Percentiles rank a stretch among this genome's conserved stretches.
Conservation (phyloP, 2,888 invertebrate species). For the Torymus auratus region DNA sequence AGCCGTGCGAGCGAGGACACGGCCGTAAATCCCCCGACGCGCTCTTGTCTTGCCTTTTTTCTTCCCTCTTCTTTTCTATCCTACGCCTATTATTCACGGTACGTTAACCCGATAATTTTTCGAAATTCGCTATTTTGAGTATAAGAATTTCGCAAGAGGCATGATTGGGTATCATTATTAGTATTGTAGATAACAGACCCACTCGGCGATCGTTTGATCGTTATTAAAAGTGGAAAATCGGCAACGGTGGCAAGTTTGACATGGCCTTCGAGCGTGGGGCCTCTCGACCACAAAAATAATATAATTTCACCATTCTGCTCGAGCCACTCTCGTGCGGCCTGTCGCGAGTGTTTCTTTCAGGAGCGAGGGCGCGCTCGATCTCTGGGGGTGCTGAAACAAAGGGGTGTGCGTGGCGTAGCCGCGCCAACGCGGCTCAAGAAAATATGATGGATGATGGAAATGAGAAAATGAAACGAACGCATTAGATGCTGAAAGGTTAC, state of each 20-base stretch:
- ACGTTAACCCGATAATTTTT: too few species aligned
- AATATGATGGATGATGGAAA: constrained; percentile 34
- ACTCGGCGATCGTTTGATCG: too few species aligned
- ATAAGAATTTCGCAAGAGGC: too few species aligned
- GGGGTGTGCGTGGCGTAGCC: constrained; percentile 6
- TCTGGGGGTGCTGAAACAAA: constrained; percentile 28
- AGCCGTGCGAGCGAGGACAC: background rate
- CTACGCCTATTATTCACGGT: background rate
- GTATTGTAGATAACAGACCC: too few species aligned
- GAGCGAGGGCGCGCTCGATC: background rate
- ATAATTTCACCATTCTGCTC: constrained; percentile 33
- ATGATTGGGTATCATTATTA: too few species aligned
- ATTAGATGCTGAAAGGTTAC: constrained; percentile 1
- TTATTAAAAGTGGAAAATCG: too few species aligned
- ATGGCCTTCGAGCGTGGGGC: too few species aligned
- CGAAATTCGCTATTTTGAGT: too few species aligned
- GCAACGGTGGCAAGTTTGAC: too few species aligned
- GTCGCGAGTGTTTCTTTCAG: background rate
- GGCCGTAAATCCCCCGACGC: constrained; percentile 29
- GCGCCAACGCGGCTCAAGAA: background rate
- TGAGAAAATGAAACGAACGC: constrained; percentile 9
- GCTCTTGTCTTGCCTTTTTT: constrained; percentile 31
- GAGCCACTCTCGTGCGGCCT: constrained; percentile 12
- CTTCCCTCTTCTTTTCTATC: constrained; percentile 1
- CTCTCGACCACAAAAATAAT: constrained; percentile 26